Evolutionary conservation across 1,140 invertebrate species (phyloP).

Genomic region (Cyclina sinensis): DNA sequence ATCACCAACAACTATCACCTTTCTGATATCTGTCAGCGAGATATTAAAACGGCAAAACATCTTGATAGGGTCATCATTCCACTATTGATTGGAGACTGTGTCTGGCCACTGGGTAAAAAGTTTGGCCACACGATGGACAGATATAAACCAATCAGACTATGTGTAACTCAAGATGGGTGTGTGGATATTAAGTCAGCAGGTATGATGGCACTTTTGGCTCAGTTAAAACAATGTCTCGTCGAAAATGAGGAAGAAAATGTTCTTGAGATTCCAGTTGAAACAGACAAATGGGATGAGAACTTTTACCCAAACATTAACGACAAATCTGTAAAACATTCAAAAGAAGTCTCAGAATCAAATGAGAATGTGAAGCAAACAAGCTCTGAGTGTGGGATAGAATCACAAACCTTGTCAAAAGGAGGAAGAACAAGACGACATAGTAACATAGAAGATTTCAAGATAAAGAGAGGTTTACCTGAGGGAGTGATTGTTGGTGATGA

Average conservation of each 20-base stretch:
- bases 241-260: neutral
- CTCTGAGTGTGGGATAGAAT: constrained; percentile 4
- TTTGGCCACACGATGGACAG: constrained; percentile 10
- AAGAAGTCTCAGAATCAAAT: neutral
- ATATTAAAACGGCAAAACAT: constrained; percentile 25
- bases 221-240: neutral
- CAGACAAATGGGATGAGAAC: neutral
- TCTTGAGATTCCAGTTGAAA: neutral
- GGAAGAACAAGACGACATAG: neutral
- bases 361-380: neutral
- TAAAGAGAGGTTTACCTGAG: neutral
- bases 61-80: constrained; percentile 54
- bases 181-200: neutral
- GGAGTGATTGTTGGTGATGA: neutral
- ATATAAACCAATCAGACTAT: neutral
- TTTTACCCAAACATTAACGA: neutral
- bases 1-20: constrained; percentile 34
- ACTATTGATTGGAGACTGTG: constrained; percentile 28
- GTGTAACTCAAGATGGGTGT: neutral
- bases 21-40: constrained; percentile 19
- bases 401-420: neutral
- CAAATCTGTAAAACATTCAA: neutral
- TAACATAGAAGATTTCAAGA: constrained; percentile 1
- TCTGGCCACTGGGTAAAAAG: constrained; percentile 27
- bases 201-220: neutral